Conservation (phyloP, 2,888 invertebrate species). For the Euplexia lucipara region DNA sequence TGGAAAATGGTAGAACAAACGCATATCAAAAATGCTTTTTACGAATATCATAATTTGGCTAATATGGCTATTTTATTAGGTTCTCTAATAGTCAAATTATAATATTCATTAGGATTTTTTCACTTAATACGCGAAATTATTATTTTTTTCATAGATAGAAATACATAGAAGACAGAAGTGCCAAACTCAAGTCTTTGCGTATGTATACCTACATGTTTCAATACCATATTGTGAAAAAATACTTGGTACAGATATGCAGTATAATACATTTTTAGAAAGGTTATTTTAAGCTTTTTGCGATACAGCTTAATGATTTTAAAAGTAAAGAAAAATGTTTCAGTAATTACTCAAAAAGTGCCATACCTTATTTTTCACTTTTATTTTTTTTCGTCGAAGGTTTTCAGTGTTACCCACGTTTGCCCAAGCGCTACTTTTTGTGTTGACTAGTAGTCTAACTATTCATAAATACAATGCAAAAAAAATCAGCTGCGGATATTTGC, state of each 20-base stretch:
- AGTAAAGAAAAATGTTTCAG: slow-evolving; percentile 1
- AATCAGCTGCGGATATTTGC: too few relatives aligned
- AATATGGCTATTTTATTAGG: slow-evolving; percentile 4
- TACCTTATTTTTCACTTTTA: background rate
- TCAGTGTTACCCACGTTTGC: background rate
- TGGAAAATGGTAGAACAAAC: slow-evolving; percentile 10
- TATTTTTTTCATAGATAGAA: background rate
- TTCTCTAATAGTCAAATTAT: slow-evolving; percentile 4
- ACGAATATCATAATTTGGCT: slow-evolving; percentile 4
- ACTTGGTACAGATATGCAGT: too few relatives aligned
- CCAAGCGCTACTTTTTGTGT: background rate
- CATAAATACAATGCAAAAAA: too few relatives aligned
- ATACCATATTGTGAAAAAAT: slow-evolving; percentile 1
- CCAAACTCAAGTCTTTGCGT: background rate
- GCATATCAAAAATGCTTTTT: slow-evolving; percentile 8
- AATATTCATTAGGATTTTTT: slow-evolving; percentile 6
- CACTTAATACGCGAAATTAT: background rate
- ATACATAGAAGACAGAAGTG: too few relatives aligned
- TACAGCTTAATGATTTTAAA: too few relatives aligned
- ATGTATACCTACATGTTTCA: slow-evolving; percentile 2
- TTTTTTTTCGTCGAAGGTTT: background rate
- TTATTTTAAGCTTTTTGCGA: too few relatives aligned
- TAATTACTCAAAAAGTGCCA: slow-evolving; percentile 5
- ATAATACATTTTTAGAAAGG: too few relatives aligned
- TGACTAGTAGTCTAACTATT: too few relatives aligned